phyloP scores from a whole-genome alignment of 2,113 vertebrate genomes.

The Brachionichthys hirsutus region DNA sequence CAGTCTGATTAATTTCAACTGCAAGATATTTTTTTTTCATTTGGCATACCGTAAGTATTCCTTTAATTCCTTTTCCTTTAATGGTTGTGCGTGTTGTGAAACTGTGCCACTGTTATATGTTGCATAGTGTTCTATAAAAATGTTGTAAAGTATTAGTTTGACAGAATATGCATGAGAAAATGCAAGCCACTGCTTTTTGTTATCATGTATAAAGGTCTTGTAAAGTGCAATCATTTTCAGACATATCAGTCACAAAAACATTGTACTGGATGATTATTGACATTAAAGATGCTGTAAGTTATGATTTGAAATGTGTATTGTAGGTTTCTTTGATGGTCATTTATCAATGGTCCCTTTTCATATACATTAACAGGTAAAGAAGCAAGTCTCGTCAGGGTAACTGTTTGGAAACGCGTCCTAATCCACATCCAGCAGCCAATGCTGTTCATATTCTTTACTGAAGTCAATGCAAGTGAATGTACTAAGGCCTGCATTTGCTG shows the following conservation, averaged over 20 bases:
- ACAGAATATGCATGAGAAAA: slow-evolving; percentile 48
- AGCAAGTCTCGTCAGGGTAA: slow-evolving; percentile 11
- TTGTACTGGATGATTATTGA: slow-evolving; percentile 55
- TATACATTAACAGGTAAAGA: slow-evolving; percentile 12
- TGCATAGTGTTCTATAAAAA: slow-evolving; percentile 41
- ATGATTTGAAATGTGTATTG: slow-evolving; percentile 24
- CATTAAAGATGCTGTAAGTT: slow-evolving; percentile 72
- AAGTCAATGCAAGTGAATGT: slow-evolving; percentile 78
- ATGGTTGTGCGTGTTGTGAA: slow-evolving; percentile 40
- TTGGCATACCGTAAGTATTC: slow-evolving; percentile 28
- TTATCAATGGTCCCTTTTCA: background rate
- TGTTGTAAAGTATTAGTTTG: slow-evolving; percentile 45
- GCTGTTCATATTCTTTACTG: slow-evolving; percentile 72
- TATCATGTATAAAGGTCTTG: slow-evolving; percentile 50
- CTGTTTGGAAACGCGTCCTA: slow-evolving; percentile 31
- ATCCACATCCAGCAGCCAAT: slow-evolving; percentile 74
- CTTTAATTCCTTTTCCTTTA: slow-evolving; percentile 26
- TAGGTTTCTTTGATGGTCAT: background rate
- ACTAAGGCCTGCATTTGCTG: slow-evolving; percentile 79
- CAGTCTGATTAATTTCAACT: slow-evolving; percentile 31
- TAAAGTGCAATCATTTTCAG: slow-evolving; percentile 58
- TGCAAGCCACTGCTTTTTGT: slow-evolving; percentile 38
- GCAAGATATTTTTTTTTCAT: slow-evolving; percentile 20
- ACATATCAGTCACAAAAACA: slow-evolving; percentile 43
- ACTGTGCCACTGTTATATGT: slow-evolving; percentile 44